phyloP scores from a whole-genome alignment of 2,797 vertebrate genomes.

The Pseudomugil tenellus region DNA sequence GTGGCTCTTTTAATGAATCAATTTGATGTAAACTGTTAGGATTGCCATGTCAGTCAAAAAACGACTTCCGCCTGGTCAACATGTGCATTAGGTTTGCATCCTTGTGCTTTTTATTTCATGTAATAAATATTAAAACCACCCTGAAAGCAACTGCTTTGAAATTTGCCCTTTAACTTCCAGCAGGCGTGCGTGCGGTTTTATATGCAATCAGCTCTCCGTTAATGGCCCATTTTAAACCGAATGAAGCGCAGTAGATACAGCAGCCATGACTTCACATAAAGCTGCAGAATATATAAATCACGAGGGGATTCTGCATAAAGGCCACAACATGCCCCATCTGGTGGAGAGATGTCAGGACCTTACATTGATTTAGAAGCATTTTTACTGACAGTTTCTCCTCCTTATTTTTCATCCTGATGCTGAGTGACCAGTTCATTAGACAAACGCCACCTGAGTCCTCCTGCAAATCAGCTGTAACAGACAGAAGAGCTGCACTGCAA shows the following conservation, averaged over 20 bases:
- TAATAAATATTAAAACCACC: not conserved
- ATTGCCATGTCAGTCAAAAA: too few species aligned
- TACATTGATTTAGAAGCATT: constrained; percentile 61
- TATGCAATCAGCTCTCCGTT: constrained; percentile 8
- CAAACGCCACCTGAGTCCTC: constrained; percentile 66
- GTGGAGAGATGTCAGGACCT: constrained; percentile 18
- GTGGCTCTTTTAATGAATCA: too few species aligned
- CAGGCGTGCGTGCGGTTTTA: constrained; percentile 12
- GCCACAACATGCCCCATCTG: constrained; percentile 48
- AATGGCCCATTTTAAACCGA: constrained; percentile 23
- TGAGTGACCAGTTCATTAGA: constrained; percentile 49
- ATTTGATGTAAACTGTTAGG: too few species aligned
- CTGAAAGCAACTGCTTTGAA: not conserved
- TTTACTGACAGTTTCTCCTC: constrained; percentile 64
- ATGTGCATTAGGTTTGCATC: not conserved
- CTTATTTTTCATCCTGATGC: constrained; percentile 33
- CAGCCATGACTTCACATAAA: constrained; percentile 40
- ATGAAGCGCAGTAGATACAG: constrained; percentile 10
- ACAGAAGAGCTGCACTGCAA: not conserved
- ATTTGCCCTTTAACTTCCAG: not conserved
- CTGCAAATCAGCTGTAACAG: constrained; percentile 52
- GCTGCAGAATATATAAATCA: constrained; percentile 37
- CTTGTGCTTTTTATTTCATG: not conserved
- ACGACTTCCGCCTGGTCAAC: too few species aligned
- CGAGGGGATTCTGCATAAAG: not conserved